Base-by-base conservation (phyloP, 2,797 vertebrate species). In the Sardinella longiceps region DNA sequence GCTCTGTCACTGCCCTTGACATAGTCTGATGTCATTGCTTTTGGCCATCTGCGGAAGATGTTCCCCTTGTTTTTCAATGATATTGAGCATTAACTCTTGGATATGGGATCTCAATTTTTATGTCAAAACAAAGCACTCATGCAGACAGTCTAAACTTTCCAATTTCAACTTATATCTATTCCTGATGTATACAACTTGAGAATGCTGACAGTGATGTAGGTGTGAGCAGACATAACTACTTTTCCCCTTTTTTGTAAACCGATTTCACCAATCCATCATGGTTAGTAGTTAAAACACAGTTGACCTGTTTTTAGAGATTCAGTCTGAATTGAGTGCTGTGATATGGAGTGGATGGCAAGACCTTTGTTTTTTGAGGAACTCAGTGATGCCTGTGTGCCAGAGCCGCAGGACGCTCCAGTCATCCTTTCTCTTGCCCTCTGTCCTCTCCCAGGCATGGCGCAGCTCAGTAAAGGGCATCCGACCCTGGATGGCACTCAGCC, bases 401-500 rank as follows among this genome's bases (percentile, higher is more conserved):
- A 77, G 37, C 33, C 9, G 20, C 70, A 77, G 70, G 70, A 18
- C 33, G 7, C 33, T 77, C 70, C 70, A 77, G 33, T 39, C 70
- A 39, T 77, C 70, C 37, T 18, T 20, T 77, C 37, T 39, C 33
- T 77, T 20, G 20, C 37, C 70, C 70, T 6, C 70, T 20, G 33
- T 43, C 70, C 70, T 1, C 37, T 43, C 33, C 3, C 60, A 81
- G 82, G 43, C 70, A 80, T 14, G 48, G 82, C 88, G 88, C 82
- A 70, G 30, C 82, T 86, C 87, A 83, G 84, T 77, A 86, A 86
- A 89, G 86, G 91, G 89, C 92, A 91, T 89, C 89, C 4, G 90
- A 87, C 86, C 87, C 88, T 82, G 88, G 90, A 84, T 89, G 84
- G 77, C 90, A 88, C 85, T 89, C 90, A 80, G 89, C 89, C 84